Evolutionary conservation across 2,888 invertebrate genomes (phyloP), one percentile per base, ranked within the genome.

Genomic region (Aspidiotus destructor): DNA sequence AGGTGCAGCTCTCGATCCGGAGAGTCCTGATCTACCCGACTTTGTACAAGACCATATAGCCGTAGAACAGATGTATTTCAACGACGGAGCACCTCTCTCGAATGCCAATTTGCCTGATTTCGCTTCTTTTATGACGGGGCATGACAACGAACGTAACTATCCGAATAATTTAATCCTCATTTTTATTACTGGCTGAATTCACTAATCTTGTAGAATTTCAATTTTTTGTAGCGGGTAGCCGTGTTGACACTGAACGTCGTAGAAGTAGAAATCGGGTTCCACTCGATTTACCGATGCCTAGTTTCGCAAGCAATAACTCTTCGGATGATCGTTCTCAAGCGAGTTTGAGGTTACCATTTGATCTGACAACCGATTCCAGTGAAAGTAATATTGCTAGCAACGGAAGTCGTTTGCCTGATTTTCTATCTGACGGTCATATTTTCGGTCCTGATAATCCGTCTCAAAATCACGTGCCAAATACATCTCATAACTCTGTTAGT

Each of bases 1-100:
- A 58, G 67, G 60, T 48, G 55, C 67, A 13, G 60, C 44, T 3
- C 41, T 60, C 8, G 67, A 67, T 58, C 67, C 67, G 0, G 67
- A 67, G 9, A 67, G 67, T 60, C 67, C 67, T 10, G 52, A 58
- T 67, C 71, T 75, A 16, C 92, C 92, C 0, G 92, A 92, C 77
- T 92, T 92, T 79, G 92, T 92, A 64, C 92, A 92, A 76, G 92
- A 92, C 78, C 92, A 92, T 78, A 83, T 91, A 77, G 82, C 90
- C 73, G 86, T 91, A 53, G 89, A 89, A 75, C 87, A 89, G 74
- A 85, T 85, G 71, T 87, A 86, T 77, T 79, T 86, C 74, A 76
- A 76, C 64, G 62, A 85, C 78, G 28, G 28, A 11, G 8, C 11
- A 40, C 40, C 58, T 7, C 13, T 40, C 28, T 28, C 16, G 8